Conservation (phyloP, 2,888 invertebrate genomes). For the Agrochola lychnidis region DNA sequence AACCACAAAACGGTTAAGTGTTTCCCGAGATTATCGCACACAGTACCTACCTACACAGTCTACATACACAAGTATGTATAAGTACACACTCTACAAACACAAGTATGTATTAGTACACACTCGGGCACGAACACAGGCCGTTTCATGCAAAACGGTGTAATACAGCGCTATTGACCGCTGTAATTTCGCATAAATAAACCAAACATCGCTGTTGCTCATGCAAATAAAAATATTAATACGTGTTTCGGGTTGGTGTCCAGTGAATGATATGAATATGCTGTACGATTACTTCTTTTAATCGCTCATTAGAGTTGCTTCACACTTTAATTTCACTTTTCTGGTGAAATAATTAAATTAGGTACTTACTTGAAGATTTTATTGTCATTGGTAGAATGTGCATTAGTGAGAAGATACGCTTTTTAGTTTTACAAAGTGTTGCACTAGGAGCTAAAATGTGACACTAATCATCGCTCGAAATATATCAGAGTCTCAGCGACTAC, state of each 20-base stretch:
- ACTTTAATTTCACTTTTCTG: not conserved
- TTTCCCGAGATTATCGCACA: conserved; percentile 34
- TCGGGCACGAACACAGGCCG: conserved; percentile 28
- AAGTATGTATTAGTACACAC: conserved; percentile 14
- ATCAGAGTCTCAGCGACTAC: not conserved
- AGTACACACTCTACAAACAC: not conserved
- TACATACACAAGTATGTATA: not conserved
- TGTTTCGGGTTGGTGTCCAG: conserved; percentile 19
- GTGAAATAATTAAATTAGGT: not conserved
- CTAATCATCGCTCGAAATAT: not conserved
- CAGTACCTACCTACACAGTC: conserved; percentile 3
- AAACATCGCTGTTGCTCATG: conserved; percentile 59
- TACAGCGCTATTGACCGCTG: conserved; percentile 57
- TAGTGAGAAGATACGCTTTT: not conserved
- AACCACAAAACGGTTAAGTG: conserved; percentile 41
- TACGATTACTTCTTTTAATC: not conserved
- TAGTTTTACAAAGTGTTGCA: not conserved
- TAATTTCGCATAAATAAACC: conserved; percentile 63
- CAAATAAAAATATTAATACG: conserved; percentile 64
- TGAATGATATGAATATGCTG: not conserved
- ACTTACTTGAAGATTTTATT: not conserved
- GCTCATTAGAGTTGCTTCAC: not conserved
- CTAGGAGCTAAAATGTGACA: not conserved
- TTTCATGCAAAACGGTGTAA: conserved; percentile 49
- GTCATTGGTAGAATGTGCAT: not conserved